phyloP scores from a whole-genome alignment of 2,888 invertebrate species.

The Spialia ferax region DNA sequence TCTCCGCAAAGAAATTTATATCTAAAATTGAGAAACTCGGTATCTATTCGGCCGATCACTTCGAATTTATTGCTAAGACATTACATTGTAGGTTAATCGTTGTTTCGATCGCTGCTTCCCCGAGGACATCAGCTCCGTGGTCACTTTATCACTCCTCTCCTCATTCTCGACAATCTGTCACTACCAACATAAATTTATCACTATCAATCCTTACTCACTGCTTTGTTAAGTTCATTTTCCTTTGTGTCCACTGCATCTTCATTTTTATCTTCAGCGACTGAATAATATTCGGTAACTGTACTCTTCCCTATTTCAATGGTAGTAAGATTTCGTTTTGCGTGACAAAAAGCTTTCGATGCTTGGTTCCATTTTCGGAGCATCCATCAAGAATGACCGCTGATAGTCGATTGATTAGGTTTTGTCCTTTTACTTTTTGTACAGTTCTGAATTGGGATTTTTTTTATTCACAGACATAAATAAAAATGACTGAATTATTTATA shows the following conservation, averaged over 20 bases:
- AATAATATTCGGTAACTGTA: not conserved
- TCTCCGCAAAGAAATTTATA: conserved; percentile 33
- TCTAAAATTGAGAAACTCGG: conserved; percentile 29
- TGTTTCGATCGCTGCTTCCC: conserved; percentile 43
- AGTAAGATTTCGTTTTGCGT: conserved; percentile 3
- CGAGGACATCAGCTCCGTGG: conserved; percentile 11
- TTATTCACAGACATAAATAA: not conserved
- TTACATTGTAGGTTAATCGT: conserved; percentile 47
- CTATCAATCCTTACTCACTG: conserved; percentile 8
- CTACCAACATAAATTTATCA: conserved; percentile 2
- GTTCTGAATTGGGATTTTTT: not conserved
- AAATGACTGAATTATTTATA: not conserved
- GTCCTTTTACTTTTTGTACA: not conserved
- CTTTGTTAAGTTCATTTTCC: conserved; percentile 16
- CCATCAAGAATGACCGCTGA: conserved; percentile 12
- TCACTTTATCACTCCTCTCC: conserved; percentile 18
- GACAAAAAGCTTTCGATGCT: too few relatives aligned
- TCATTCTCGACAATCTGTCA: conserved; percentile 19
- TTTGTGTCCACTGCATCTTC: not conserved
- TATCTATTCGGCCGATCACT: conserved; percentile 31
- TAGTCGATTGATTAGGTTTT: conserved; percentile 12
- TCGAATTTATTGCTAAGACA: conserved; percentile 36
- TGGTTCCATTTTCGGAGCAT: conserved; percentile 3
- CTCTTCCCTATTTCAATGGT: not conserved
- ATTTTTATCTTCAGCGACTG: not conserved